These are phyloP conservation scores for Aselliscus stoliczkanus DNA, from an alignment of 2,797 vertebrate species.

Conservation along the genomic window DNA sequence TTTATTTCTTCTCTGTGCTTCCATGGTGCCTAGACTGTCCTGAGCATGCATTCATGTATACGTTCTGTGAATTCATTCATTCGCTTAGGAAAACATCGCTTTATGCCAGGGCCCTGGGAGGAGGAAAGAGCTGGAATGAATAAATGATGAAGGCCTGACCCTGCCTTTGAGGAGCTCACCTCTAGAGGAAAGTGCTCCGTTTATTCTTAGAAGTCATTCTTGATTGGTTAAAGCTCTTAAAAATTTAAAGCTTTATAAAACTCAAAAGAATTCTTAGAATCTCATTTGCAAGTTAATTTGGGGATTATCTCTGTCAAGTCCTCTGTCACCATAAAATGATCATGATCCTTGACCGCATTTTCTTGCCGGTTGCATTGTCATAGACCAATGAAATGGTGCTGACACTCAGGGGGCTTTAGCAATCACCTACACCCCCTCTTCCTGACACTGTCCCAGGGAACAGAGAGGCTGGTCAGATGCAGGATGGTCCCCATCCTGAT, in stretches of 20 bases:
- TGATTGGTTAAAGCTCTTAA: constrained; percentile 50
- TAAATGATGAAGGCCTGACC: background rate
- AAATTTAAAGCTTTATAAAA: constrained; percentile 40
- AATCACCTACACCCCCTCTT: background rate
- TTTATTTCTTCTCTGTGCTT: background rate
- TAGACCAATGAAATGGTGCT: background rate
- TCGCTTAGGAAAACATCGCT: background rate
- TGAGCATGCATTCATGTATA: background rate
- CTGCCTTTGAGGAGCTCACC: background rate
- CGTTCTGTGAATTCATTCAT: background rate
- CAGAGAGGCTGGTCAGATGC: background rate
- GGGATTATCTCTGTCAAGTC: constrained; percentile 42
- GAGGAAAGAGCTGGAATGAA: background rate
- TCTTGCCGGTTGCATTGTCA: background rate
- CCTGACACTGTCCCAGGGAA: background rate
- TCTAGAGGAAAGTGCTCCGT: background rate
- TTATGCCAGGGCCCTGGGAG: background rate
- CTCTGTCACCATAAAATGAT: constrained; percentile 21
- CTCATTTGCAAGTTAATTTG: constrained; percentile 66
- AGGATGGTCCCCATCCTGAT: too few relatives aligned
- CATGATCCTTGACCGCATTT: background rate
- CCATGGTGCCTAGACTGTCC: background rate
- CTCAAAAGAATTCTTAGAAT: constrained; percentile 50
- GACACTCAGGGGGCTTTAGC: background rate
- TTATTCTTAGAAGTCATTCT: constrained; percentile 52